These are phyloP conservation scores for Gymnocheta viridis DNA, from an alignment of 2,888 invertebrate species.

Conservation along the genomic window DNA sequence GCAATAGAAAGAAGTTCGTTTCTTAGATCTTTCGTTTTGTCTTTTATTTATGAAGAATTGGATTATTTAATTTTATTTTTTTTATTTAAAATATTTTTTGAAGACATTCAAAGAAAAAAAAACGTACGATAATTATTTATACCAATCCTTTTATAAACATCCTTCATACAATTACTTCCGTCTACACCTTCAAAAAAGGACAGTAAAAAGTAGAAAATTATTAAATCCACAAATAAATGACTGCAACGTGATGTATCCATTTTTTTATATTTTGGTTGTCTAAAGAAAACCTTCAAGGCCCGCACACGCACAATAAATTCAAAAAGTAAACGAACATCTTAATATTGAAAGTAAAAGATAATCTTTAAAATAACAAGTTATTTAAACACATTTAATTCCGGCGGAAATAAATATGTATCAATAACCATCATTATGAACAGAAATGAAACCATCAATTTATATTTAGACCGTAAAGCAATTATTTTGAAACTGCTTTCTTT, in stretches of 20 bases:
- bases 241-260: slow-evolving; percentile 61
- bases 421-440: slow-evolving; percentile 21
- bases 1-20: slow-evolving; percentile 11
- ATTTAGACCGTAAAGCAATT: slow-evolving; percentile 58
- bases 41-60: too few relatives aligned
- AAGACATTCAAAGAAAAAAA: too few relatives aligned
- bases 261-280: too few relatives aligned
- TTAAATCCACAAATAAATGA: slow-evolving; percentile 46
- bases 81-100: neutral
- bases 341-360: slow-evolving; percentile 51
- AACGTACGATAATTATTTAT: neutral
- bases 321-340: slow-evolving; percentile 29
- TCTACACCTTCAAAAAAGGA: slow-evolving; percentile 48
- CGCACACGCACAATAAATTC: slow-evolving; percentile 41
- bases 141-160: slow-evolving; percentile 63
- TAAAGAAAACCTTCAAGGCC: slow-evolving; percentile 1
- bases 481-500: neutral
- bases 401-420: slow-evolving; percentile 64
- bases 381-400: slow-evolving; percentile 67
- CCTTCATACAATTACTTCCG: slow-evolving; percentile 62
- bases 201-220: slow-evolving; percentile 1
- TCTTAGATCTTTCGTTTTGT: slow-evolving; percentile 31
- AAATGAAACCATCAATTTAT: slow-evolving; percentile 53
- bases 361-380: slow-evolving; percentile 62
- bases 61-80: too few relatives aligned